phyloP scores from a whole-genome alignment of 1,140 invertebrate genomes.

The Formica exsecta region DNA sequence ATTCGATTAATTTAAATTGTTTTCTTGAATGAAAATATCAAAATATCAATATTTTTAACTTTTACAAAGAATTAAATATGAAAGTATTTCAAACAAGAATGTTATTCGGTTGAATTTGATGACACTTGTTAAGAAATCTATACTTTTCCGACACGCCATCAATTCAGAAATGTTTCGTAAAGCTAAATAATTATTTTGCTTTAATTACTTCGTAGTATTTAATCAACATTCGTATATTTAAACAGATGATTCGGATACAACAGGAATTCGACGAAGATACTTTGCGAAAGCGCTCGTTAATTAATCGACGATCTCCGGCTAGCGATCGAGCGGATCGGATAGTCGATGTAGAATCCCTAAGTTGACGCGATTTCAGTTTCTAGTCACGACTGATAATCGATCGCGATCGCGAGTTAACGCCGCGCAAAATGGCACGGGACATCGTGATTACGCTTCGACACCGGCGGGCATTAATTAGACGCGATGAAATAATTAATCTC shows the following conservation, averaged over 20 bases:
- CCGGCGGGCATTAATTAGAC: slow-evolving; percentile 78
- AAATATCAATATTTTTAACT: background rate
- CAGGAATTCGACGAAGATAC: slow-evolving; percentile 31
- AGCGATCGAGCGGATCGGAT: slow-evolving; percentile 11
- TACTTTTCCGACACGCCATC: background rate
- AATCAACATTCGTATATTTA: background rate
- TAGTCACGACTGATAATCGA: slow-evolving; percentile 59
- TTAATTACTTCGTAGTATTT: slow-evolving; percentile 14
- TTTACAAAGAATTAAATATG: background rate
- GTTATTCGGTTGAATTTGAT: background rate
- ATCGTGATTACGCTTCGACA: slow-evolving; percentile 65
- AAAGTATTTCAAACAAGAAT: background rate
- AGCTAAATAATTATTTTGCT: background rate
- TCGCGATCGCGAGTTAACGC: slow-evolving; percentile 51
- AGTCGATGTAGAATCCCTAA: background rate
- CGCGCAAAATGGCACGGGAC: slow-evolving; percentile 36
- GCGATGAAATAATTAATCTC: slow-evolving; percentile 81
- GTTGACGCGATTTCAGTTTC: background rate
- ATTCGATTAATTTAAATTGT: background rate
- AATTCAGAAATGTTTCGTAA: background rate
- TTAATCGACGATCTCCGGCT: slow-evolving; percentile 25
- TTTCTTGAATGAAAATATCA: background rate
- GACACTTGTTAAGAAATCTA: background rate
- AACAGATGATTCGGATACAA: background rate
- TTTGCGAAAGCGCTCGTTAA: slow-evolving; percentile 14